Base-by-base conservation (phyloP, 2,113 vertebrate genomes). In the Piprites chloris region DNA sequence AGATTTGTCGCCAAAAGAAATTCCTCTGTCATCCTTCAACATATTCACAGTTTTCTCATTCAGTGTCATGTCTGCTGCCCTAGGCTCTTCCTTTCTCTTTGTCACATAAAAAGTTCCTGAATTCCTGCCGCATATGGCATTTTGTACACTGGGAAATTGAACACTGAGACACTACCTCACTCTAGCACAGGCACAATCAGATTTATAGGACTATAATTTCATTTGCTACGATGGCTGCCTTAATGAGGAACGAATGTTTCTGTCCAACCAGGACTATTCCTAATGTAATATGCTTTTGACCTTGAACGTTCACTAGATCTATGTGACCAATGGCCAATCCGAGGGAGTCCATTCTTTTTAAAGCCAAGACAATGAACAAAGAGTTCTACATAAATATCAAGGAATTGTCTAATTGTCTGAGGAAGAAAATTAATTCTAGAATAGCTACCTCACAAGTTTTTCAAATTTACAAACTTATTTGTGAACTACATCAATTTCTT, bases 171-270 rank as follows among this genome's bases (percentile, higher is more conserved):
- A 93, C 97, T 97, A 96, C 96, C 96, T 98, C 96, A 96, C 98
- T 98, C 97, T 87, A 96, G 90, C 94, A 91, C 94, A 97, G 97
- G 97, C 97, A 97, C 94, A 93, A 97, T 97, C 97, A 96, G 94
- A 96, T 97, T 97, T 96, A 97, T 95, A 27, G 91, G 92, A 91
- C 92, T 97, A 90, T 98, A 98, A 98, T 98, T 98, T 97, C 90
- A 96, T 98, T 98, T 98, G 96, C 93, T 97, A 44, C 61, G 55
- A 93, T 93, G 93, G 83, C 92, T 86, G 88, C 90, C 94, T 90
- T 98, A 97, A 97, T 97, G 96, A 98, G 87, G 58, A 87, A 91
- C 81, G 91, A 94, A 96, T 98, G 98, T 97, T 90, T 97, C 95
- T 95, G 89, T 89, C 96, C 96, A 94, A 28, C 53, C 87, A 97